A percentile compares a stretch with the other conserved stretches of the same genome.
phyloP scores from a whole-genome alignment of 2,888 invertebrate genomes.

The Drosophila maculinotata region DNA sequence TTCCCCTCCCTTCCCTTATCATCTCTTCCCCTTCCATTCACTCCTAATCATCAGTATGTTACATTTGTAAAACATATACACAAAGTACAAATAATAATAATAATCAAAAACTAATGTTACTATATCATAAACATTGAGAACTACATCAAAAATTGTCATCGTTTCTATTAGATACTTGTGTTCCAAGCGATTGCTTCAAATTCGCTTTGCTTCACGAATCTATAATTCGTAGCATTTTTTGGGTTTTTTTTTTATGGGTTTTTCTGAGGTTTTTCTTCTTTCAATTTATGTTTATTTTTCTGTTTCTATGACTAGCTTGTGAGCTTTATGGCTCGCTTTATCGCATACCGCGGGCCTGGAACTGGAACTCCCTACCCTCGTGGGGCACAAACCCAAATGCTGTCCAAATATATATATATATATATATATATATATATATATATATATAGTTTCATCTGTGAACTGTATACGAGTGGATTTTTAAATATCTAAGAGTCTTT shows the following conservation, averaged over 20 bases:
- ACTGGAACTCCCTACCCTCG: slow-evolving; percentile 13
- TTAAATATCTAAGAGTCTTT: slow-evolving; percentile 33
- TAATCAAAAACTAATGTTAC: not conserved
- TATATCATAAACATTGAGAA: slow-evolving; percentile 49
- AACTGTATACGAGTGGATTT: slow-evolving; percentile 19
- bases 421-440: too few species aligned
- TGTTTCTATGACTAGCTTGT: slow-evolving; percentile 39
- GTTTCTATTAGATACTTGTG: slow-evolving; percentile 23
- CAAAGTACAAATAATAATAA: not conserved
- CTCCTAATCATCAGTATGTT: slow-evolving; percentile 26
- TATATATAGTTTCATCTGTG: slow-evolving; percentile 10
- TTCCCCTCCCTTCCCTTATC: not conserved
- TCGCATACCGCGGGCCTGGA: slow-evolving; percentile 61
- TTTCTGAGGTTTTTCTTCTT: slow-evolving; percentile 18
- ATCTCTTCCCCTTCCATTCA: not conserved
- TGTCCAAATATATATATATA: slow-evolving; percentile 2
- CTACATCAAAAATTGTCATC: slow-evolving; percentile 40
- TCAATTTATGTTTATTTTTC: slow-evolving; percentile 19
- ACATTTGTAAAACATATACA: slow-evolving; percentile 17
- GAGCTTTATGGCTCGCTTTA: slow-evolving; percentile 63
- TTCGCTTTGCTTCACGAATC: slow-evolving; percentile 36
- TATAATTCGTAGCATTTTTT: slow-evolving; percentile 23
- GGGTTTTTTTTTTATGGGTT: slow-evolving; percentile 1
- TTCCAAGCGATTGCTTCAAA: slow-evolving; percentile 13
- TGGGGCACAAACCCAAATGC: slow-evolving; percentile 16